Conservation (phyloP, 2,888 invertebrate species). For the Aricia artaxerxes region DNA sequence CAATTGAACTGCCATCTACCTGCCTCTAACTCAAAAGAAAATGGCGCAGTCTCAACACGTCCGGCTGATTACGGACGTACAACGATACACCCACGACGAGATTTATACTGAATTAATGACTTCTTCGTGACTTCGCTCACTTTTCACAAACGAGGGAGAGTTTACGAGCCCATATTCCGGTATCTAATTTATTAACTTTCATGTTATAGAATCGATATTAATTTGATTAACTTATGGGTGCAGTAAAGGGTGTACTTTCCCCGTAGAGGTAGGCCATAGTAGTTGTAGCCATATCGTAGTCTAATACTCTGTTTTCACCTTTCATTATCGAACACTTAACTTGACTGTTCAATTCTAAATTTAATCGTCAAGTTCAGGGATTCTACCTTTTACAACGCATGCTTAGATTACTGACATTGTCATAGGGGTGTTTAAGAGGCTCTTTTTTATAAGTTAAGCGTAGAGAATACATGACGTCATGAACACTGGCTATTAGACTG, state of each 20-base stretch:
- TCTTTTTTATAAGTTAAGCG: too few species aligned
- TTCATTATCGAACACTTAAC: too few species aligned
- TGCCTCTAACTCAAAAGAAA: slow-evolving; percentile 27
- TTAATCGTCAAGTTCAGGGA: too few species aligned
- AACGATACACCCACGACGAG: slow-evolving; percentile 46
- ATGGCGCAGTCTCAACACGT: slow-evolving; percentile 55
- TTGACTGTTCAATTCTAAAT: too few species aligned
- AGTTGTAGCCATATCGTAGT: background rate
- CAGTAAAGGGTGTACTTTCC: background rate
- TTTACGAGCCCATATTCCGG: slow-evolving; percentile 58
- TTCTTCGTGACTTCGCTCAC: slow-evolving; percentile 70
- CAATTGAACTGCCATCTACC: background rate
- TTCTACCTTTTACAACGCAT: too few species aligned
- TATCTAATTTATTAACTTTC: slow-evolving; percentile 53
- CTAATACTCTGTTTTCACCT: too few species aligned
- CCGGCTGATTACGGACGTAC: slow-evolving; percentile 52
- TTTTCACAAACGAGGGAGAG: slow-evolving; percentile 66
- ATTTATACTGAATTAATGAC: slow-evolving; percentile 62
- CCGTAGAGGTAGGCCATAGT: background rate
- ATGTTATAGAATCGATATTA: slow-evolving; percentile 32
- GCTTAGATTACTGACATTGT: too few species aligned
- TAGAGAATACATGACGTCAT: too few species aligned
- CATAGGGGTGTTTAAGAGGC: too few species aligned
- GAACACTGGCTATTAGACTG: too few species aligned
- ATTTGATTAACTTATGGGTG: background rate